Evolutionary conservation across 2,888 invertebrate genomes (phyloP).

Genomic region (Nephrotoma appendiculata): DNA sequence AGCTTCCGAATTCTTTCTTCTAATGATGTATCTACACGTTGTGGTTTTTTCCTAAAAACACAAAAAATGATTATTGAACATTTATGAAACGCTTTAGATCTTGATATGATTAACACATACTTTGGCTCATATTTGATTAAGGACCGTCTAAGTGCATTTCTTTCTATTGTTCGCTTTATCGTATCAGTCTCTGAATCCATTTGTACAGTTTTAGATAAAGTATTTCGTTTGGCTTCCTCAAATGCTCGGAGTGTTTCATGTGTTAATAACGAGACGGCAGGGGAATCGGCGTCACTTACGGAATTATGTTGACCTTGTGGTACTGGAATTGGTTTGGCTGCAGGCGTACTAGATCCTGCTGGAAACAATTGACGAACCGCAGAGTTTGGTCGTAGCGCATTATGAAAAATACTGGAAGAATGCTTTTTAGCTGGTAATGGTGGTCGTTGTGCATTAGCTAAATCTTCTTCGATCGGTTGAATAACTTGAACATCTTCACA

Average conservation of each 20-base stretch:
- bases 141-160: constrained; percentile 67
- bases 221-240: constrained; percentile 45
- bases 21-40: constrained; percentile 51
- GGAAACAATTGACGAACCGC: constrained; percentile 76
- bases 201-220: constrained; percentile 26
- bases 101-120: constrained; percentile 8
- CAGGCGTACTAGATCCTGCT: constrained; percentile 48
- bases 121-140: constrained; percentile 52
- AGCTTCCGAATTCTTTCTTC: constrained; percentile 75
- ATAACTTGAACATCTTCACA: constrained; percentile 23
- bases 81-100: not conserved
- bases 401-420: constrained; percentile 28
- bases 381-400: constrained; percentile 46
- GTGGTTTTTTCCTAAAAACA: constrained; percentile 25
- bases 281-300: constrained; percentile 1
- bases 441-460: constrained; percentile 11
- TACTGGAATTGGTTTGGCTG: constrained; percentile 20
- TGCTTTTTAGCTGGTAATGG: constrained; percentile 31
- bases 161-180: constrained; percentile 62
- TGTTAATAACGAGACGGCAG: constrained; percentile 44
- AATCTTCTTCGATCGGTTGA: constrained; percentile 21
- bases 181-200: constrained; percentile 41
- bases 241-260: constrained; percentile 61
- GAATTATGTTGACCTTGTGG: constrained; percentile 27
- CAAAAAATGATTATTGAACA: not conserved